A percentile compares a stretch with the other conserved stretches of the same genome.
Conservation (phyloP, 2,113 vertebrate genomes). For the Labrus mixtus region DNA sequence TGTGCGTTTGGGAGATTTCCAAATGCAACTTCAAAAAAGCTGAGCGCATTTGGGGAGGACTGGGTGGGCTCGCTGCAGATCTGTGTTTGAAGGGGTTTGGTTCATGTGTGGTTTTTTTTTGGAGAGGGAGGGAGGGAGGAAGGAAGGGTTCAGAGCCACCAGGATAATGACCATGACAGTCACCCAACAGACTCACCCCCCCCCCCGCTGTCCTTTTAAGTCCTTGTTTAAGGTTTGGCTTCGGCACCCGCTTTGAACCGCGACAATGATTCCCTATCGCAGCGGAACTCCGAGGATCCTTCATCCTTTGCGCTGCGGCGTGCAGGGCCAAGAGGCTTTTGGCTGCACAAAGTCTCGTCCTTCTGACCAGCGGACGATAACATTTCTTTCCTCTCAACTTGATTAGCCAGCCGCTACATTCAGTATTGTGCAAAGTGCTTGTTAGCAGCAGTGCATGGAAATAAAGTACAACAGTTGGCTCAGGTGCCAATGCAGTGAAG, state of each 20-base stretch:
- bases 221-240: conserved; percentile 82
- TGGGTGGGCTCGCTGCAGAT: conserved; percentile 74
- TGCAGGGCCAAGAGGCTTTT: conserved; percentile 50
- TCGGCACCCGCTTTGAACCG: conserved; percentile 82
- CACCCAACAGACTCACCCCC: conserved; percentile 53
- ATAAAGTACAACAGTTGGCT: neutral
- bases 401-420: conserved; percentile 46
- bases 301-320: conserved; percentile 38
- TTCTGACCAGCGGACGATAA: conserved; percentile 47
- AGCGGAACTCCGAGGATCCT: conserved; percentile 47
- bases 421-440: neutral
- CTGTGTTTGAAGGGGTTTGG: conserved; percentile 56
- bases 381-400: conserved; percentile 34
- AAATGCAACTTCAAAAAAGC: conserved; percentile 72
- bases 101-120: conserved; percentile 55
- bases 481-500: neutral
- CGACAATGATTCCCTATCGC: conserved; percentile 70
- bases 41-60: conserved; percentile 43
- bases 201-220: conserved; percentile 73
- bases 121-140: neutral
- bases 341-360: conserved; percentile 54
- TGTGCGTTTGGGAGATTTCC: conserved; percentile 66
- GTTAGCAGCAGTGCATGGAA: neutral
- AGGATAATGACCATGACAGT: conserved; percentile 72
- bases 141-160: conserved; percentile 38